A percentile compares a stretch with the other conserved stretches of the same genome.
phyloP scores from a whole-genome alignment of 2,797 vertebrate genomes.

The Danio aesculapii region DNA sequence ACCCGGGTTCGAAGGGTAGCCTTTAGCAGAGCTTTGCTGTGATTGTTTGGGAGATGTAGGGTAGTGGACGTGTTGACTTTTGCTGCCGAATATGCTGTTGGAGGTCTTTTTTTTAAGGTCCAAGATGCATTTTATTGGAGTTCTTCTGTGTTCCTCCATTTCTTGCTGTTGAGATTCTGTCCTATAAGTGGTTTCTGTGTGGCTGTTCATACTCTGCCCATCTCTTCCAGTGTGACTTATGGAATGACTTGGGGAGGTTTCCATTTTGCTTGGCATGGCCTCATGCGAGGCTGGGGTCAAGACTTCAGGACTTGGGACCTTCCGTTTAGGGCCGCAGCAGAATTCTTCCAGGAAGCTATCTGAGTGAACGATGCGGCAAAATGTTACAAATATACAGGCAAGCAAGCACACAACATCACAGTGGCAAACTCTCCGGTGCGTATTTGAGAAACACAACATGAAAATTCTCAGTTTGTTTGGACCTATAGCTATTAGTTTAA shows the following conservation, averaged over 20 bases:
- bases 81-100: slow-evolving; percentile 60
- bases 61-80: slow-evolving; percentile 56
- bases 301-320: slow-evolving; percentile 59
- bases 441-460: no score
- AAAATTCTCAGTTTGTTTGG: no score
- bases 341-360: slow-evolving; percentile 95
- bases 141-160: slow-evolving; percentile 72
- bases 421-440: no score
- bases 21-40: slow-evolving; percentile 60
- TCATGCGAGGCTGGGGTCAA: slow-evolving; percentile 62
- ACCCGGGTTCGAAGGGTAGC: slow-evolving; percentile 54
- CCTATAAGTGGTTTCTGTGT: slow-evolving; percentile 72
- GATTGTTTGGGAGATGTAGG: slow-evolving; percentile 63
- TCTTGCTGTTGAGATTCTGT: slow-evolving; percentile 79
- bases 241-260: slow-evolving; percentile 51
- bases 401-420: not conserved
- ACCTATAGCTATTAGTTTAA: no score
- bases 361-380: slow-evolving; percentile 65
- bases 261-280: slow-evolving; percentile 59
- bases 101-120: slow-evolving; percentile 88
- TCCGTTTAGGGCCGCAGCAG: slow-evolving; percentile 89
- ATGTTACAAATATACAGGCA: not conserved
- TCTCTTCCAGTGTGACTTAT: slow-evolving; percentile 56
- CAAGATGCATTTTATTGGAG: slow-evolving; percentile 85
- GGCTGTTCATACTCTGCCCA: slow-evolving; percentile 46